A percentile compares a stretch with the other conserved stretches of the same genome.
Conservation (phyloP, 2,113 vertebrate species). For the Halichoerus grypus region DNA sequence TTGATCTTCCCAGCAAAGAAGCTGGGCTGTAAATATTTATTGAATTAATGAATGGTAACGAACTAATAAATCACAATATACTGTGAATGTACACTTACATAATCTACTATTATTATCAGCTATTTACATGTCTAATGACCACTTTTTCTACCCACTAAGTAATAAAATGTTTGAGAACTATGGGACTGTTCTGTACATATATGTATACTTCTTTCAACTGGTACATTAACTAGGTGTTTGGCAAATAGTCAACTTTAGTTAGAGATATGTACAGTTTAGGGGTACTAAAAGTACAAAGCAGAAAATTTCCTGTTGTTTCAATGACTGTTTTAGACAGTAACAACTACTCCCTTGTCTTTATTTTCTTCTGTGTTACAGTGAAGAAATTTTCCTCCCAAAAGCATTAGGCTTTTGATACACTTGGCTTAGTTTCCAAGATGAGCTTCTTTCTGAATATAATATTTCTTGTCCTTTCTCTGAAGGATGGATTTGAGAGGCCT, state of each 20-base stretch:
- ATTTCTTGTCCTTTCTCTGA: conserved; percentile 42
- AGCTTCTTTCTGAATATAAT: conserved; percentile 59
- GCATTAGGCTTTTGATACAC: conserved; percentile 15
- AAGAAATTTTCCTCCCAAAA: background rate
- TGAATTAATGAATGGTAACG: background rate
- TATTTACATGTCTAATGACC: background rate
- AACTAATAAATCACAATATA: background rate
- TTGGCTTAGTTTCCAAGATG: conserved; percentile 52
- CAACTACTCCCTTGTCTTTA: background rate
- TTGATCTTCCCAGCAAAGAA: background rate
- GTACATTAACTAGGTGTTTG: background rate
- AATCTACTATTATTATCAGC: background rate
- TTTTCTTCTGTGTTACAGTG: background rate
- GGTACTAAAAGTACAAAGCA: background rate
- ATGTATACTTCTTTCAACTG: background rate
- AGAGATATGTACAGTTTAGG: background rate
- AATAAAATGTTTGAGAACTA: background rate
- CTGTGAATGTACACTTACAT: background rate
- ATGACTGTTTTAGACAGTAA: background rate
- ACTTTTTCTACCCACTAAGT: background rate
- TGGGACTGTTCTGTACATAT: background rate
- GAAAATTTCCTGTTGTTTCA: background rate
- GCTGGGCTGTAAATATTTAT: background rate
- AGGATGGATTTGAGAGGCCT: conserved; percentile 37
- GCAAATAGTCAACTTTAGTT: conserved; percentile 8